These are phyloP conservation scores for Helicoverpa assulta DNA, from an alignment of 2,888 invertebrate species.

Conservation along the genomic window DNA sequence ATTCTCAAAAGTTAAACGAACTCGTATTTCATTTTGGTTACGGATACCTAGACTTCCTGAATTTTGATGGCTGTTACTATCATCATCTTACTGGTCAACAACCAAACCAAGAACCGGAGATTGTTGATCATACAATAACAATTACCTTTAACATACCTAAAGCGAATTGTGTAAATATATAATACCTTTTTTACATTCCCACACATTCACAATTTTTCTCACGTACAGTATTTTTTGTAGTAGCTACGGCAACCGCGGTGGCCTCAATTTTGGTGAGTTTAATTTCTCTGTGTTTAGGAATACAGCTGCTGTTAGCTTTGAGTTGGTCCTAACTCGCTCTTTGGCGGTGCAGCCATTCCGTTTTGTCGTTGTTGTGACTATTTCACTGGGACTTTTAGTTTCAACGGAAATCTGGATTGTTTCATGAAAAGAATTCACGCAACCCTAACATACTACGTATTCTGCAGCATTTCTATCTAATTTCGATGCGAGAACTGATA, in stretches of 20 bases:
- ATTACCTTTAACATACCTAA: too few relatives aligned
- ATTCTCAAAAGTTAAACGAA: too few relatives aligned
- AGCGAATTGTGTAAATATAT: too few relatives aligned
- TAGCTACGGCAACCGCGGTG: not conserved
- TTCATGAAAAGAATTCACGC: not conserved
- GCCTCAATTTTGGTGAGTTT: conserved; percentile 1
- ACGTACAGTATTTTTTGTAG: not conserved
- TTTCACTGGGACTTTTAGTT: not conserved
- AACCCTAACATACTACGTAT: conserved; percentile 15
- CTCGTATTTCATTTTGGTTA: too few relatives aligned
- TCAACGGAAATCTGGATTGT: not conserved
- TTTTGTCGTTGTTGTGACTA: conserved; percentile 1
- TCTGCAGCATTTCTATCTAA: conserved; percentile 16
- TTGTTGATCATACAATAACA: too few relatives aligned
- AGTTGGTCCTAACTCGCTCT: conserved; percentile 15
- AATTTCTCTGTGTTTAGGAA: conserved; percentile 6
- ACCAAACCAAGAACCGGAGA: too few relatives aligned
- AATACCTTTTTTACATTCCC: too few relatives aligned
- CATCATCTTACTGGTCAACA: too few relatives aligned
- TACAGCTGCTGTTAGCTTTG: conserved; percentile 18
- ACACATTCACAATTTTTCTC: too few relatives aligned
- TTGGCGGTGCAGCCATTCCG: conserved; percentile 2
- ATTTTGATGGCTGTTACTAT: not conserved
- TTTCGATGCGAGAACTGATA: conserved; percentile 21
- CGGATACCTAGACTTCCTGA: too few relatives aligned